Percentiles rank a stretch among this genome's conserved stretches.
Conservation (phyloP, 1,140 invertebrate genomes). For the Stegodyphus dumicola region DNA sequence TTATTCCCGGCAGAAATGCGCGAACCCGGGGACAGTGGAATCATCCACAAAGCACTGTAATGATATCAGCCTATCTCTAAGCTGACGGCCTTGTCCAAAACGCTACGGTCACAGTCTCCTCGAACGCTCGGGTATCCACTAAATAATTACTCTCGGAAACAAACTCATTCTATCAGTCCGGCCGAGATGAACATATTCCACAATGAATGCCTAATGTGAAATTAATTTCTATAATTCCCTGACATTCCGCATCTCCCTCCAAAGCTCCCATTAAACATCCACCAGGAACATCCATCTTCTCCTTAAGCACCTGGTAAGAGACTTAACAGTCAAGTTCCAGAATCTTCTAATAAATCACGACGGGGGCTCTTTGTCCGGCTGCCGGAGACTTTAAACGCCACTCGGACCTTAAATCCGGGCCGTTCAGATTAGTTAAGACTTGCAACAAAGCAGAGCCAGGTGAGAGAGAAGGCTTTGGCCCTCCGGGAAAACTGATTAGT, state of each 20-base stretch:
- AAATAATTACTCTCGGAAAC: too few relatives aligned
- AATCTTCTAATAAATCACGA: slow-evolving; percentile 44
- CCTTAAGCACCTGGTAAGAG: background rate
- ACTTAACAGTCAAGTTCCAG: slow-evolving; percentile 17
- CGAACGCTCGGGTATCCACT: too few relatives aligned
- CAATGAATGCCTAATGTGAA: slow-evolving; percentile 48
- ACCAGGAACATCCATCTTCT: background rate
- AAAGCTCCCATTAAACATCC: slow-evolving; percentile 3
- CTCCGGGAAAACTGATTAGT: background rate
- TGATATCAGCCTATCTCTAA: too few relatives aligned
- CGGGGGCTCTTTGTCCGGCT: too few relatives aligned
- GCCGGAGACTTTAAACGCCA: too few relatives aligned
- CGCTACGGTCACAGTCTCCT: too few relatives aligned
- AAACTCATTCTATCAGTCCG: background rate
- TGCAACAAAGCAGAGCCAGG: background rate
- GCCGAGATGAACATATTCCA: slow-evolving; percentile 9
- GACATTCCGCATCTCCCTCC: background rate
- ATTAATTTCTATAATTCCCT: slow-evolving; percentile 46
- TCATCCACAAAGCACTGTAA: too few relatives aligned
- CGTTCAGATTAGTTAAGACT: background rate
- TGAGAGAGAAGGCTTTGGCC: background rate
- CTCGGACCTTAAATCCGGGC: background rate
- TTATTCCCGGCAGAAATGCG: too few relatives aligned
- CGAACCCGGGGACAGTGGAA: too few relatives aligned
- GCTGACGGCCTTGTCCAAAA: too few relatives aligned